Percentiles rank a stretch among this genome's conserved stretches.
These are phyloP conservation scores for Engystomops pustulosus DNA, from an alignment of 2,113 vertebrate species.

Conservation along the genomic window DNA sequence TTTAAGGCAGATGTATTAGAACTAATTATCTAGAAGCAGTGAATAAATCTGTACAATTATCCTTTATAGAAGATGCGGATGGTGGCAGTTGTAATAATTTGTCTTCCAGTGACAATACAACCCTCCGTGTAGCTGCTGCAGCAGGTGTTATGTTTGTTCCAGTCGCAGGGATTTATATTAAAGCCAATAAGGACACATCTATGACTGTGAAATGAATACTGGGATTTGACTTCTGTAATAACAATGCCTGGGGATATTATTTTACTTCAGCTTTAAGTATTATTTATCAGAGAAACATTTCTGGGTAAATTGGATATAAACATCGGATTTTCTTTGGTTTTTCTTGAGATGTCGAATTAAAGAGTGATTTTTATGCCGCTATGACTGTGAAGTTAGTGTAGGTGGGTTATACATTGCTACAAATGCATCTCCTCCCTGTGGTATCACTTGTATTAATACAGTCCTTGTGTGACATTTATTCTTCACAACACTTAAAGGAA, in stretches of 20 bases:
- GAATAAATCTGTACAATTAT: background rate
- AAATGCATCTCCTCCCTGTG: background rate
- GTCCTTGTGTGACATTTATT: background rate
- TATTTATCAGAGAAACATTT: constrained; percentile 16
- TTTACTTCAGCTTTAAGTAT: constrained; percentile 16
- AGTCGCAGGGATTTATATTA: constrained; percentile 2
- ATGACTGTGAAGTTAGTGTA: background rate
- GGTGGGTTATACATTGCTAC: background rate
- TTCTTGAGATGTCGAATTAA: background rate
- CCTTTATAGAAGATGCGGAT: background rate
- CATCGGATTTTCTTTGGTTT: constrained; percentile 8
- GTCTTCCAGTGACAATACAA: background rate
- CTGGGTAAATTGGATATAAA: constrained; percentile 2
- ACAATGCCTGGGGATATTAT: background rate
- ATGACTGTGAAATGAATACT: constrained; percentile 30
- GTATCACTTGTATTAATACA: background rate
- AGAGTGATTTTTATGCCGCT: background rate
- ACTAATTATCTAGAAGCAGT: background rate
- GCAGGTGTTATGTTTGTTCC: background rate
- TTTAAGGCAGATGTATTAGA: background rate
- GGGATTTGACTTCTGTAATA: constrained; percentile 18
- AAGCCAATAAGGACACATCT: constrained; percentile 4
- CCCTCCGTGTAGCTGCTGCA: background rate
- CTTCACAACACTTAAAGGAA: background rate
- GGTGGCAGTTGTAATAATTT: background rate